Percentiles rank a stretch among this genome's conserved stretches.
phyloP scores from a whole-genome alignment of 92 coral and sea anemone genomes.

The Muricea muricata region DNA sequence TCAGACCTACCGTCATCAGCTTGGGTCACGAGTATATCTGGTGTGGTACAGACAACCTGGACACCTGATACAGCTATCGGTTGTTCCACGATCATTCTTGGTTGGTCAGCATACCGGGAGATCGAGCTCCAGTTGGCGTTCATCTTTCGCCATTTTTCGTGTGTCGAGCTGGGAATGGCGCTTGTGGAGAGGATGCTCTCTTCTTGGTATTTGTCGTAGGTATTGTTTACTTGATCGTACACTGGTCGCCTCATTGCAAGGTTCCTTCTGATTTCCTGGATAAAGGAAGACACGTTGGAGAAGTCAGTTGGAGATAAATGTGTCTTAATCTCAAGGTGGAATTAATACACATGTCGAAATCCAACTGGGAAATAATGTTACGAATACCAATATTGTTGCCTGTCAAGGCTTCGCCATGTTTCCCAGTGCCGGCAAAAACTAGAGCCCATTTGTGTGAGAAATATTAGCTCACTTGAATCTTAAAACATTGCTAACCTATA shows the following conservation, averaged over 20 bases:
- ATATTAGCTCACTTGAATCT: too few species aligned
- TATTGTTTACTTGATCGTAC: conserved; percentile 81
- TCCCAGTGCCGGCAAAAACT: too few species aligned
- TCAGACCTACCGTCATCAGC: conserved; percentile 20
- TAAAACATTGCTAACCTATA: too few species aligned
- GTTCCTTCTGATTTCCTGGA: conserved; percentile 81
- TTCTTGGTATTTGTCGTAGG: conserved; percentile 78
- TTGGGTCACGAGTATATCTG: conserved; percentile 21
- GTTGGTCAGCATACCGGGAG: conserved; percentile 71
- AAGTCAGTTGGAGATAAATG: too few species aligned
- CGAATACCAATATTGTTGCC: too few species aligned
- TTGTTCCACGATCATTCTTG: conserved; percentile 62
- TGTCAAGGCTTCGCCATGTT: too few species aligned
- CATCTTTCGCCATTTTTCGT: conserved; percentile 80
- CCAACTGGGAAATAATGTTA: too few species aligned
- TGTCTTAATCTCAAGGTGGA: too few species aligned
- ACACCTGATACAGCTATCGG: conserved; percentile 13
- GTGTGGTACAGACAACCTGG: background rate
- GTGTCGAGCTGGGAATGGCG: conserved; percentile 81
- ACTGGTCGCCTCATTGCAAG: conserved; percentile 80
- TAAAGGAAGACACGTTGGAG: too few species aligned
- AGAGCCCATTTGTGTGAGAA: too few species aligned
- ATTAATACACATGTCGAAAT: too few species aligned
- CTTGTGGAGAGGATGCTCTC: conserved; percentile 88
- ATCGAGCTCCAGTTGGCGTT: conserved; percentile 92